Conservation (phyloP, 2,113 vertebrate species). For the Pteruthius melanotis region DNA sequence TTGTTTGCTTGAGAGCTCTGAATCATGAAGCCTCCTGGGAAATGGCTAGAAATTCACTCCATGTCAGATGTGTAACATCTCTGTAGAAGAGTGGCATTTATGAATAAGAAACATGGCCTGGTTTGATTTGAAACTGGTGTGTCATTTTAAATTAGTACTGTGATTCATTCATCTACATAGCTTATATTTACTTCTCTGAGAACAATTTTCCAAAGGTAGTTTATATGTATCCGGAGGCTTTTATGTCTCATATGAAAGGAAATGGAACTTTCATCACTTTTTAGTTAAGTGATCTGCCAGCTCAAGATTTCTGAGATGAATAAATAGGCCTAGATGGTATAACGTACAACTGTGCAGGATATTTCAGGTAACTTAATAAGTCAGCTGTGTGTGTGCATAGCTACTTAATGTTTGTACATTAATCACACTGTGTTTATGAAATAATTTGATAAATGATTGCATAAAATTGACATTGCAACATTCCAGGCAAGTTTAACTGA, state of each 20-base stretch:
- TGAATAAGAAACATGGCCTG: neutral
- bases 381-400: neutral
- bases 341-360: neutral
- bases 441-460: neutral
- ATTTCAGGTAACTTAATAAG: neutral
- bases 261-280: neutral
- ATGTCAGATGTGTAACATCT: neutral
- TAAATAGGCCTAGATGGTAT: neutral
- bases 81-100: neutral
- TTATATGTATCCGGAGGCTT: neutral
- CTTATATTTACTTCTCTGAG: neutral
- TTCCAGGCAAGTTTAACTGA: neutral
- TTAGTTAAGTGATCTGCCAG: neutral
- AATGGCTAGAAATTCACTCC: neutral
- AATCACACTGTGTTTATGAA: neutral
- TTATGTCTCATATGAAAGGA: neutral
- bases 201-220: neutral
- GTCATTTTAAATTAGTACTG: neutral
- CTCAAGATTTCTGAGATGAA: neutral
- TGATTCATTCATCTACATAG: neutral
- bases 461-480: neutral
- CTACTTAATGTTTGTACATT: neutral
- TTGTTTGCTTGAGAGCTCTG: neutral
- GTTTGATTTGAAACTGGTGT: neutral
- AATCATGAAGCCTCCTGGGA: neutral